These are phyloP conservation scores for Philotrypesis tridentata DNA, from an alignment of 1,140 invertebrate species.

Conservation along the genomic window DNA sequence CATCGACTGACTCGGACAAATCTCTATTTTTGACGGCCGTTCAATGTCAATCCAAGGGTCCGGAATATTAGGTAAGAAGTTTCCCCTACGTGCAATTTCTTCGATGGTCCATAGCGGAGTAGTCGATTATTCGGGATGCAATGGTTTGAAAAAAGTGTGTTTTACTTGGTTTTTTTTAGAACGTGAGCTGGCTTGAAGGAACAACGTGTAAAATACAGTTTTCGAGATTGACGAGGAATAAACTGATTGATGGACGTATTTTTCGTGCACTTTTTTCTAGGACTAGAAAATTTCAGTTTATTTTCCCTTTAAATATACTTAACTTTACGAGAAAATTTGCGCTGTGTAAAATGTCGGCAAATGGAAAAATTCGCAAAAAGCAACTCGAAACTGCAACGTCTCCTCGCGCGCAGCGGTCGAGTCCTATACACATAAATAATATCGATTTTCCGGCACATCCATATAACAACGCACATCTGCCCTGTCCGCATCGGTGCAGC, in stretches of 20 bases:
- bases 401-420: not conserved
- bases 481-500: too few species aligned
- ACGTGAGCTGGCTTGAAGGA: not conserved
- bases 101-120: not conserved
- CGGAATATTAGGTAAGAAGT: not conserved
- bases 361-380: too few species aligned
- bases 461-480: conserved; percentile 52
- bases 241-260: not conserved
- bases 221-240: not conserved
- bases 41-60: not conserved
- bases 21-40: not conserved
- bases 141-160: not conserved
- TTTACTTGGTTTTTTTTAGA: conserved; percentile 1
- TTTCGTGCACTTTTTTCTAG: not conserved
- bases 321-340: too few species aligned
- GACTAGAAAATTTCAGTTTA: not conserved
- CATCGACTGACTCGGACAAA: conserved; percentile 5
- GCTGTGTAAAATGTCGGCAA: too few species aligned
- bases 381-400: not conserved
- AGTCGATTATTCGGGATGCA: not conserved
- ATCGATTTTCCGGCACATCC: conserved; percentile 46
- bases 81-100: not conserved
- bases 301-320: not conserved
- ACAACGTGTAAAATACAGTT: not conserved
- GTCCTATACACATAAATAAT: conserved; percentile 39